A percentile compares a stretch with the other conserved stretches of the same genome.
phyloP scores from a whole-genome alignment of 2,113 vertebrate species.

The Oncorhynchus keta region DNA sequence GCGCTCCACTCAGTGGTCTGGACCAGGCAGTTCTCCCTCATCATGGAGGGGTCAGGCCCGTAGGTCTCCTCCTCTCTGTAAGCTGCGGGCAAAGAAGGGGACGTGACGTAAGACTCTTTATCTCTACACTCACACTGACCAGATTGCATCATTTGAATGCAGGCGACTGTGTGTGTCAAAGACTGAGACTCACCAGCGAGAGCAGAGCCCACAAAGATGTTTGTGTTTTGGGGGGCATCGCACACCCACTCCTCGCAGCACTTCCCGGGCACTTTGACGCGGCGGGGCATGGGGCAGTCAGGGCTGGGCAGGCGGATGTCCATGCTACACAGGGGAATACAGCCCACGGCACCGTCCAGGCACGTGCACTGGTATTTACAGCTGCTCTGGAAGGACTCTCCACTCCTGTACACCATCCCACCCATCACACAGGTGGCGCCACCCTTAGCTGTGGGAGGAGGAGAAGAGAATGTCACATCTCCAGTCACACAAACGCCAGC shows the following conservation, averaged over 20 bases:
- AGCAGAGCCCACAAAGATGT: conserved; percentile 84
- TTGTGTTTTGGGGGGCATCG: conserved; percentile 75
- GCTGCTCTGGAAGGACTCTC: conserved; percentile 96
- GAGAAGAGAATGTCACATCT: not conserved
- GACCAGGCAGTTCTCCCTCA: conserved; percentile 96
- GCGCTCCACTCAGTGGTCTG: conserved; percentile 99
- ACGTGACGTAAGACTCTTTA: not conserved
- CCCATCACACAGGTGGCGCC: conserved; percentile 92
- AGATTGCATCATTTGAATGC: not conserved
- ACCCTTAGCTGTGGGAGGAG: conserved; percentile 79
- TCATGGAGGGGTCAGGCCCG: conserved; percentile 90
- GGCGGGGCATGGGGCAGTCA: conserved; percentile 89
- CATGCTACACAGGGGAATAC: conserved; percentile 92
- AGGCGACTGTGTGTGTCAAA: not conserved
- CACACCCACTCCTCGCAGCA: conserved; percentile 99
- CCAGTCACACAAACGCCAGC: not conserved
- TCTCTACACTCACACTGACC: no score
- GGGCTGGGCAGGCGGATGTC: conserved; percentile 91
- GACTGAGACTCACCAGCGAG: conserved; percentile 82
- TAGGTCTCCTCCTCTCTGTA: conserved; percentile 94
- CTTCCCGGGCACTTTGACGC: conserved; percentile 92
- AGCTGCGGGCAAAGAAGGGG: conserved; percentile 67
- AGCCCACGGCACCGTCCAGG: conserved; percentile 91
- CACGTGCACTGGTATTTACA: conserved; percentile 99
- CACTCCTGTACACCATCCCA: conserved; percentile 89